Base-by-base conservation (phyloP, 2,888 invertebrate species). In the Tiliacea aurago region DNA sequence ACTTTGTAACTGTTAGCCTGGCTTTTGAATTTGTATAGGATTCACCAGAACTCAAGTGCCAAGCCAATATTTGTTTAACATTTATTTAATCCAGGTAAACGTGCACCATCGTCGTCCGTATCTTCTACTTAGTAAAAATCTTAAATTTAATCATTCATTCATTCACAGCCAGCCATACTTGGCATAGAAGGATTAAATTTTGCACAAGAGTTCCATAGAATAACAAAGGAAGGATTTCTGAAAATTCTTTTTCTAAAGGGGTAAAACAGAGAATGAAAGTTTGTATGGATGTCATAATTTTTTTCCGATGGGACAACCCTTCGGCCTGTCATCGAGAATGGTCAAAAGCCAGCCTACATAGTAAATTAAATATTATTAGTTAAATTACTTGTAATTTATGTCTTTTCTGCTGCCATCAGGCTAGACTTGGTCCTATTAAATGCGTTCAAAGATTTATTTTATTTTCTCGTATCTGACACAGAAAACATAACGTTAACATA, bases 401-500 rank as follows among this genome's bases (percentile, higher is more conserved):
- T 18, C 0, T 43, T 55, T 70, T 43, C 61, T 47, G 41, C 23
- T 37, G 49, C 10, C 47, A 58, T 28, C 70, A 15, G 11, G 5
- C 10, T 13, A 9, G 2, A 58, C 28, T 43, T 55, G 10, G 23
- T 15, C 18, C 6, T 43, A 51, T 20, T 9, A 49, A 61, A 61
- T 13, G 18, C 11, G 15, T 47, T 11, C 0, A 20, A 47, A 47
- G 41, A 78, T 78, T 78, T 70, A 78, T 61, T 70, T 58, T 55
- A 70, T 47, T 53, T 43, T 20, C 47, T 33, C 6, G 11, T 53
- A 69, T 59, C 69, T 11, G 33, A 63, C 28, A 47, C 41, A 64
- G 47, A 74, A 73, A 62, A 51, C 37, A 53, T 61, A 70, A 72
- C 45, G 70, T 70, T 76, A 63, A 43, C 78, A 78, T 78, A 78